Base-by-base conservation (phyloP, 2,113 vertebrate species). In the Copsychus sechellarum region DNA sequence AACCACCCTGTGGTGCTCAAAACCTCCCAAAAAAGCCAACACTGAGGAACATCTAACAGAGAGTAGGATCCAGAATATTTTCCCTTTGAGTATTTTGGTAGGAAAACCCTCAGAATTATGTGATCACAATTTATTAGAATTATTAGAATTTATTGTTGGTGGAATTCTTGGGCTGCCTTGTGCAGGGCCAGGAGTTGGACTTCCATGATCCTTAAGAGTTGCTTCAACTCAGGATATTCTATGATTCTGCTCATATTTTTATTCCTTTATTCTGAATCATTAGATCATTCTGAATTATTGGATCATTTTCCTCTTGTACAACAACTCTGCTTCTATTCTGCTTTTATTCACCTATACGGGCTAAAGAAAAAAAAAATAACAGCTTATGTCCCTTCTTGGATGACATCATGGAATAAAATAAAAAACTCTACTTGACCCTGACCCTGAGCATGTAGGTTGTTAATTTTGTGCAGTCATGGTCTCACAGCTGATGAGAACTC, bases 361-460 rank as follows among this genome's bases (percentile, higher is more conserved):
- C 38, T 79, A 5, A 53, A 79, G 73, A 38, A 31, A 21, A 14
- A 29, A 16, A 10, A 21, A 48, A 20, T 0, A 54, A 16, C 11
- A 73, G 45, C 5, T 40, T 56, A 48, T 66, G 61, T 45, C 29
- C 74, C 29, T 31, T 91, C 66, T 72, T 73, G 53, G 62, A 62
- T 62, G 89, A 90, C 45, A 88, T 92, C 81, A 92, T 34, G 18
- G 67, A 54, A 23, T 36, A 71, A 78, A 82, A 80, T 53, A 79
- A 87, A 87, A 67, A 53, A 47, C 14, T 50, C 5, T 48, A 64
- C 74, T 79, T 87, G 66, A 54, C 58, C 91, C 58, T 48, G 61
- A 45, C 53, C 81, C 66, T 18, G 31, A 89, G 81, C 66, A 72
- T 65, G 33, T 38, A 56, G 19, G 72, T 51, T 74, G 77, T 95